Conservation (phyloP, 2,797 vertebrate species). For the Danio albolineatus region DNA sequence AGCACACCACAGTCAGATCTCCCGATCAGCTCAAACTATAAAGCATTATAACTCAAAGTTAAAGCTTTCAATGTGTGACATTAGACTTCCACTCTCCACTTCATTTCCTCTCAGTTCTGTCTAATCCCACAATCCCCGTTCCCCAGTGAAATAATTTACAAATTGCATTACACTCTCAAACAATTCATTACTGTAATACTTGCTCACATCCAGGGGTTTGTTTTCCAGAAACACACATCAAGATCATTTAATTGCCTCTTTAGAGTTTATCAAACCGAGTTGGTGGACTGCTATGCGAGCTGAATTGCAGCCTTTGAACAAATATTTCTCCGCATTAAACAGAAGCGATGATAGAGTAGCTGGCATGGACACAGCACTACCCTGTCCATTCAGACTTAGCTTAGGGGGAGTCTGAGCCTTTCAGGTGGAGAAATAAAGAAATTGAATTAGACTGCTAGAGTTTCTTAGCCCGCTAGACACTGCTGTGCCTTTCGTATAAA, state of each 20-base stretch:
- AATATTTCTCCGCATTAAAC: slow-evolving; percentile 65
- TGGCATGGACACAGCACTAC: background rate
- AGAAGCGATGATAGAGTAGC: background rate
- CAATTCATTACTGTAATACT: slow-evolving; percentile 70
- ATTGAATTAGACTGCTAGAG: background rate
- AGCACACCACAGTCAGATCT: background rate
- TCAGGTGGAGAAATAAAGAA: background rate
- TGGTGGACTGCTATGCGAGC: slow-evolving; percentile 53
- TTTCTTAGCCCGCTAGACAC: background rate
- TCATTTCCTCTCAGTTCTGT: slow-evolving; percentile 44
- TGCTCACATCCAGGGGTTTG: slow-evolving; percentile 39
- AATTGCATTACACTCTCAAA: slow-evolving; percentile 62
- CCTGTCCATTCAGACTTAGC: background rate
- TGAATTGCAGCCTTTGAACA: background rate
- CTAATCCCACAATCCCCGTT: slow-evolving; percentile 34
- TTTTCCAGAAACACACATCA: slow-evolving; percentile 65
- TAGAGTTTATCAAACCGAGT: slow-evolving; percentile 64
- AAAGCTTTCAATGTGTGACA: slow-evolving; percentile 37
- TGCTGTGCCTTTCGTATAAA: background rate
- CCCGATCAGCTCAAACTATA: slow-evolving; percentile 11
- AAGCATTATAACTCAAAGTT: slow-evolving; percentile 10
- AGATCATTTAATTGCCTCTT: slow-evolving; percentile 68
- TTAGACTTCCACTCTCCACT: slow-evolving; percentile 26
- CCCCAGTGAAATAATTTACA: slow-evolving; percentile 55
- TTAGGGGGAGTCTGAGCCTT: background rate